Evolutionary conservation across 2,888 invertebrate genomes (phyloP).

Genomic region (Bellardia pandia): DNA sequence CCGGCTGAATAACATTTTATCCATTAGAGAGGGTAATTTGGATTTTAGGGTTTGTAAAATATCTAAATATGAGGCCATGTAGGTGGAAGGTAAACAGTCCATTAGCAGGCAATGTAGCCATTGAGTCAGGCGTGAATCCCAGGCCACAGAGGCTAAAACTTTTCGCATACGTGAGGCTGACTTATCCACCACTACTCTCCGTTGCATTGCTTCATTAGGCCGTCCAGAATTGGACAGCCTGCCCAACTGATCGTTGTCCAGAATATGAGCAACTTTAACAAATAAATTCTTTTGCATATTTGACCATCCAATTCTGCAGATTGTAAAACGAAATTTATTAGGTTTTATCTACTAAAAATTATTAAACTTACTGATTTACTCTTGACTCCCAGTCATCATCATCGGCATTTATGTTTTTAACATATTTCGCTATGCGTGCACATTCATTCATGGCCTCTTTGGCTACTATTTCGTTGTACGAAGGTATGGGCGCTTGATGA

Average conservation of each 20-base stretch:
- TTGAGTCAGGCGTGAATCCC: conserved; percentile 89
- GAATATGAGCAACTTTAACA: conserved; percentile 87
- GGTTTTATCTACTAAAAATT: background rate
- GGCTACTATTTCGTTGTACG: conserved; percentile 87
- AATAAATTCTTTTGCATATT: conserved; percentile 88
- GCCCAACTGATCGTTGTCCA: conserved; percentile 88
- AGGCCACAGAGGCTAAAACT: conserved; percentile 88
- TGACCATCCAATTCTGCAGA: conserved; percentile 86
- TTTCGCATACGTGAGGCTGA: conserved; percentile 88
- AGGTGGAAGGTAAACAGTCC: conserved; percentile 87
- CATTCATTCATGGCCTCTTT: conserved; percentile 89
- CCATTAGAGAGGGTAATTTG: conserved; percentile 89
- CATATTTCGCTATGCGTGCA: conserved; percentile 87
- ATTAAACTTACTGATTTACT: conserved; percentile 86
- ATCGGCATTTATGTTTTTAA: conserved; percentile 85
- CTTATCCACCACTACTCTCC: conserved; percentile 89
- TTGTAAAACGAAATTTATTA: too few relatives aligned
- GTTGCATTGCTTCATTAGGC: conserved; percentile 88
- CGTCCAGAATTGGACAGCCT: conserved; percentile 87
- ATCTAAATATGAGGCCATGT: conserved; percentile 90
- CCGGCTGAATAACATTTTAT: conserved; percentile 88
- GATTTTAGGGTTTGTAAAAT: conserved; percentile 89
- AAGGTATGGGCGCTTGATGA: conserved; percentile 83
- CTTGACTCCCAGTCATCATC: conserved; percentile 89
- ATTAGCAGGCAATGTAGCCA: conserved; percentile 91